Evolutionary conservation across 2,797 vertebrate species (phyloP), one percentile per base, ranked within the genome.

Genomic region (Protonibea diacanthus): DNA sequence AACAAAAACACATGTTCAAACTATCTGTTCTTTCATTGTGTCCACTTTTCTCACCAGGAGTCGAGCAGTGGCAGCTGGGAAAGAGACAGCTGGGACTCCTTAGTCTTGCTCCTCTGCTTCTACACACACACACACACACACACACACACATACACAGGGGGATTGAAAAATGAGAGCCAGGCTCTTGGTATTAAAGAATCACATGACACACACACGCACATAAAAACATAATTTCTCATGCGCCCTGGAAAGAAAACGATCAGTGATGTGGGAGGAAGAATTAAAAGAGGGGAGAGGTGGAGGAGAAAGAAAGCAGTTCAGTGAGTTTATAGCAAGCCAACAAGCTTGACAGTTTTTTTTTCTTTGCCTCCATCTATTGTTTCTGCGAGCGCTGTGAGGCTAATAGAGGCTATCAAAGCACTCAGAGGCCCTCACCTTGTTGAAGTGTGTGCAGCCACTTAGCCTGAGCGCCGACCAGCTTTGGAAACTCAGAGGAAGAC

Each of bases 11-110:
- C 55, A 71, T 14, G 29, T 27, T 27, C 49, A 62, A 61, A 61
- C 56, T n/a, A 45, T 48, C 44, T 51, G 27, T 64, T 74, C 56
- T 47, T 74, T 75, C 56, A 67, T 58, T 72, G 44, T 53, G 82
- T 78, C 76, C 81, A 81, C 70, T 82, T 83, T 55, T 65, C 38
- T 63, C 63, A 47, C 67, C 73, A 69, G 45, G 72, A 73, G 42
- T 78, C 70, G 25, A 67, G 77, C 65, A 55, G 78, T 52, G 74
- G 83, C 81, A 84, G 79, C 83, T 89, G 77, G 73, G 78, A 78
- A 80, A 57, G 20, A 83, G 75, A 88, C 87, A 87, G 86, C 88
- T 90, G 89, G 77, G 76, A 73, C 74, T 81, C 59, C 78, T 83
- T 83, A 81, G 80, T 80, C 69, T 48, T 59, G 79, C 70, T 82